Evolutionary conservation across 1,140 invertebrate species (phyloP).

Genomic region (Vollenhovia emeryi): DNA sequence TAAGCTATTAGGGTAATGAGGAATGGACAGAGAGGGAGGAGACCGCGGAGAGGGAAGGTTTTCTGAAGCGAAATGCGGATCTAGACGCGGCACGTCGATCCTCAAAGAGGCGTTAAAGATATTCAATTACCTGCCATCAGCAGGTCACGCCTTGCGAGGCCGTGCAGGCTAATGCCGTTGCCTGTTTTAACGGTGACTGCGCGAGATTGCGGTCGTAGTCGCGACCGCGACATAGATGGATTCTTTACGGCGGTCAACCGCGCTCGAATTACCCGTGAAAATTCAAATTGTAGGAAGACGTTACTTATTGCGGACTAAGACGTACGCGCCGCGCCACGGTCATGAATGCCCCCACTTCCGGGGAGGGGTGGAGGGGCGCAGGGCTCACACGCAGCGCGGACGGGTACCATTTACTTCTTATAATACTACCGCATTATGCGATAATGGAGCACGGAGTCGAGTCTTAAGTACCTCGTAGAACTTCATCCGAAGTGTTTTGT

Average conservation of each 20-base stretch:
- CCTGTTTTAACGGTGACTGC: conserved; percentile 60
- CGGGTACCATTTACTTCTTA: conserved; percentile 80
- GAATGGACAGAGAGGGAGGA: not conserved
- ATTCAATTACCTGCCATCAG: conserved; percentile 70
- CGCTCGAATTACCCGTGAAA: conserved; percentile 68
- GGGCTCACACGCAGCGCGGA: conserved; percentile 69
- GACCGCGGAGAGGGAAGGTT: not conserved
- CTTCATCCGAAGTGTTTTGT: conserved; percentile 65
- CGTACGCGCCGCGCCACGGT: conserved; percentile 74
- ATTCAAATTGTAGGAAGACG: conserved; percentile 77
- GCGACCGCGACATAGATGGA: conserved; percentile 39
- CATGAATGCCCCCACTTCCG: conserved; percentile 76
- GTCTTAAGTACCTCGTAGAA: conserved; percentile 72
- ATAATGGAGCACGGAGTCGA: conserved; percentile 79
- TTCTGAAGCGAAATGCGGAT: conserved; percentile 41
- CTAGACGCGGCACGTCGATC: conserved; percentile 66
- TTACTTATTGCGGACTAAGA: conserved; percentile 71
- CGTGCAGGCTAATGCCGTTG: conserved; percentile 47
- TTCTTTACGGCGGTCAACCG: conserved; percentile 53
- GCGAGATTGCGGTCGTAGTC: conserved; percentile 38
- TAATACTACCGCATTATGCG: conserved; percentile 80
- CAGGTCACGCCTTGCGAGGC: conserved; percentile 57
- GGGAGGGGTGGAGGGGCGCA: no score
- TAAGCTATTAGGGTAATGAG: conserved; percentile 17
- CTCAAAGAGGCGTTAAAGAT: conserved; percentile 66